Evolutionary conservation across 1,140 invertebrate species (phyloP).

Genomic region (Patella vulgata): DNA sequence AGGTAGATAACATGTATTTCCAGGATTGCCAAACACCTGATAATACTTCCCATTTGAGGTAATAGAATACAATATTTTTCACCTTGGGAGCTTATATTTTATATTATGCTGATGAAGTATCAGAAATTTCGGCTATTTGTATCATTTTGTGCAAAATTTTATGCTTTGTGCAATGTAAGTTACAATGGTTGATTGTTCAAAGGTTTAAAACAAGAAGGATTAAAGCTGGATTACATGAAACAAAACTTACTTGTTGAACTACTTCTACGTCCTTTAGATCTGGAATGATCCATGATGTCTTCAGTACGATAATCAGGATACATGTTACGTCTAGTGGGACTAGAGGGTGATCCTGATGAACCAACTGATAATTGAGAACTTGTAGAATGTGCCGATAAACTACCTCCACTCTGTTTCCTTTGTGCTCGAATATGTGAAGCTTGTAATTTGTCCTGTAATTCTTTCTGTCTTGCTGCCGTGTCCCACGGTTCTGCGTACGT

Average conservation of each 20-base stretch:
- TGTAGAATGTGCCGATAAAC: background rate
- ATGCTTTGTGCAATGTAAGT: too few species aligned
- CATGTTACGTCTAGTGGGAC: conserved; percentile 14
- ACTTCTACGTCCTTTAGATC: background rate
- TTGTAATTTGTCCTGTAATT: conserved; percentile 28
- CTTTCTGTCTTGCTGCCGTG: conserved; percentile 24
- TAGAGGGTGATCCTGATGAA: background rate
- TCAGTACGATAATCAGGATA: conserved; percentile 31
- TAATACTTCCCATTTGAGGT: too few species aligned
- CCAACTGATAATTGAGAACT: background rate
- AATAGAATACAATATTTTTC: too few species aligned
- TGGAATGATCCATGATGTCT: conserved; percentile 27
- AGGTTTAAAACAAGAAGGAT: too few species aligned
- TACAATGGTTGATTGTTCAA: too few species aligned
- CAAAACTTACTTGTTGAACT: conserved; percentile 10
- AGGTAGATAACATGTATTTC: too few species aligned
- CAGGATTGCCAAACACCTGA: too few species aligned
- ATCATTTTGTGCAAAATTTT: too few species aligned
- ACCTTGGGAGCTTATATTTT: too few species aligned
- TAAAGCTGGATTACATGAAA: too few species aligned
- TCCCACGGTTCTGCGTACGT: conserved; percentile 48
- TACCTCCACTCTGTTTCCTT: conserved; percentile 1
- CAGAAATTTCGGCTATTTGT: too few species aligned
- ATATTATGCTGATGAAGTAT: too few species aligned
- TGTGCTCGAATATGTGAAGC: background rate